phyloP scores from a whole-genome alignment of 1,140 invertebrate genomes.

The Lysiphlebus fabarum region DNA sequence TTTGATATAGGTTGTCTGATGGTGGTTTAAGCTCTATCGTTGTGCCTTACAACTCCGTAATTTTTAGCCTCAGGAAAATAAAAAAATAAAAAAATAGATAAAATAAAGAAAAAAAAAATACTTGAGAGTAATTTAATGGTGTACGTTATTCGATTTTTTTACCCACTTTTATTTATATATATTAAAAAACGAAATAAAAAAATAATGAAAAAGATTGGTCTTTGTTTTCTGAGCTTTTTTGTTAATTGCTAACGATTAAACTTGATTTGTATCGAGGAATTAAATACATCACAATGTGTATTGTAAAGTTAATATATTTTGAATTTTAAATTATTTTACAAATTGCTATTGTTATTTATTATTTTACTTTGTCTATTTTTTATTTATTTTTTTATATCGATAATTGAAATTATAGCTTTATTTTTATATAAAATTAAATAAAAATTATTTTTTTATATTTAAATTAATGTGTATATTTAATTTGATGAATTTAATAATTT shows the following conservation, averaged over 20 bases:
- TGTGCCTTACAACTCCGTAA: slow-evolving; percentile 39
- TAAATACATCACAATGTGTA: slow-evolving; percentile 19
- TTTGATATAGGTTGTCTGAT: slow-evolving; percentile 3
- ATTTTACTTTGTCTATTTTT: no score
- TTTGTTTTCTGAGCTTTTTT: slow-evolving; percentile 3
- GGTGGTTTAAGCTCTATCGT: slow-evolving; percentile 26
- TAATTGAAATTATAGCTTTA: no score
- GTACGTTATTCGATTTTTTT: slow-evolving; percentile 34
- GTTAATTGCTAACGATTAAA: slow-evolving; percentile 28
- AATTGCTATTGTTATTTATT: no score
- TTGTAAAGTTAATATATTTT: no score
- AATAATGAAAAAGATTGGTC: slow-evolving; percentile 1
- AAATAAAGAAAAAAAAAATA: slow-evolving; percentile 10
- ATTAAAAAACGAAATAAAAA: slow-evolving; percentile 7
- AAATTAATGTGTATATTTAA: no score
- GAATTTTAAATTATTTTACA: no score
- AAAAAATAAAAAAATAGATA: no score
- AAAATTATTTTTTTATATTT: no score
- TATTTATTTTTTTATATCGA: no score
- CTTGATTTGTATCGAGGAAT: slow-evolving; percentile 28
- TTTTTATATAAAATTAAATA: no score
- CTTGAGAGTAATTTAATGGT: slow-evolving; percentile 54
- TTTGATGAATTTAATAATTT: no score
- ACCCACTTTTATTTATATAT: slow-evolving; percentile 1
- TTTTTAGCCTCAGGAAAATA: slow-evolving; percentile 44